These are phyloP conservation scores for Eudyptes chrysolophus DNA, from an alignment of 2,113 vertebrate genomes.

Conservation along the genomic window DNA sequence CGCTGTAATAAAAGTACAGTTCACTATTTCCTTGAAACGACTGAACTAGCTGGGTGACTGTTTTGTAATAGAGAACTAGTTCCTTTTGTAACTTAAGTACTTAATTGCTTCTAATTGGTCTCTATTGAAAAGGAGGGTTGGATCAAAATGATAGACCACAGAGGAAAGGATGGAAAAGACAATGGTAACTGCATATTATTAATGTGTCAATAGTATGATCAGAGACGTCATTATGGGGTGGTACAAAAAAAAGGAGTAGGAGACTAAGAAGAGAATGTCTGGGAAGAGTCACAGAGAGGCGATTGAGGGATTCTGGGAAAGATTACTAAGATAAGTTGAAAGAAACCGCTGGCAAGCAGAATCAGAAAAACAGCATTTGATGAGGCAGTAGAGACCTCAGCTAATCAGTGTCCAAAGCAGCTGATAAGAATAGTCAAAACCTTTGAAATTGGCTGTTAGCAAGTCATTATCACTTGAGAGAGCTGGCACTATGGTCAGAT, in stretches of 20 bases:
- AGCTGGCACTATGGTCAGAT: not conserved
- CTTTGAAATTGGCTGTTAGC: not conserved
- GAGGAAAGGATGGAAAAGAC: not conserved
- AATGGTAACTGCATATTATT: not conserved
- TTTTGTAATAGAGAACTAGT: not conserved
- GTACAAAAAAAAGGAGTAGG: not conserved
- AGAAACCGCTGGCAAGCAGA: not conserved
- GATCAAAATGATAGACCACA: not conserved
- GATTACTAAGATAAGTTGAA: not conserved
- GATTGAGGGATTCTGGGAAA: not conserved
- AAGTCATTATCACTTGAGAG: not conserved
- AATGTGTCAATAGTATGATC: not conserved
- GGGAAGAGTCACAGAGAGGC: not conserved
- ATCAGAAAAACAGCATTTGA: not conserved
- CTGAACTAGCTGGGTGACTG: not conserved
- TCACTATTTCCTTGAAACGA: not conserved
- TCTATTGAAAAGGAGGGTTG: not conserved
- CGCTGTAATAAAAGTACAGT: not conserved
- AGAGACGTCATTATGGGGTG: not conserved
- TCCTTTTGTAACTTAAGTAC: not conserved
- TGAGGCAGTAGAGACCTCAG: not conserved
- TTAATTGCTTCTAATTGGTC: conserved; percentile 16
- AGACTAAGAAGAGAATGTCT: not conserved
- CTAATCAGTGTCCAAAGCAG: not conserved
- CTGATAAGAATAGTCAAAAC: not conserved